phyloP scores from a whole-genome alignment of 2,797 vertebrate species.

The Cichlasoma orientale region DNA sequence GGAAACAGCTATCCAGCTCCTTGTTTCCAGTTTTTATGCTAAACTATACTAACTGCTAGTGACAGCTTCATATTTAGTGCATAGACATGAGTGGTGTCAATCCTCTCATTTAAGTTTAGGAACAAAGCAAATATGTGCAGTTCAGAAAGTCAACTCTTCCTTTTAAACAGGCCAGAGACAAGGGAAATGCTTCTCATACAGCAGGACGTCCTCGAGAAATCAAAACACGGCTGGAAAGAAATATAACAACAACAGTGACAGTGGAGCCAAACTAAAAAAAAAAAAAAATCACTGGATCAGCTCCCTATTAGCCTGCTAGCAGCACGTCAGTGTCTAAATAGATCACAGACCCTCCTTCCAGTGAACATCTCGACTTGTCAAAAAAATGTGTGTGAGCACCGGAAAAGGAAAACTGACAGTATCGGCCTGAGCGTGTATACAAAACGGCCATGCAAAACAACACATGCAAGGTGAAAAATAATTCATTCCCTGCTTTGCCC shows the following conservation, averaged over 20 bases:
- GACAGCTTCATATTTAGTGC: not conserved
- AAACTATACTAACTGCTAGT: not conserved
- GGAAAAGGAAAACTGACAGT: too few relatives aligned
- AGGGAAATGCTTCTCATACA: not conserved
- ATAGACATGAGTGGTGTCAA: not conserved
- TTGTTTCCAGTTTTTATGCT: not conserved
- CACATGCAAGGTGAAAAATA: conserved; percentile 30
- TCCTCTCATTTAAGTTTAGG: not conserved
- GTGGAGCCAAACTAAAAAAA: conserved; percentile 1
- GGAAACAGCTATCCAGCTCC: not conserved
- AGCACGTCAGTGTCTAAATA: not conserved
- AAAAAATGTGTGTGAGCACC: too few relatives aligned
- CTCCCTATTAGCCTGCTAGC: not conserved
- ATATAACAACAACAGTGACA: not conserved
- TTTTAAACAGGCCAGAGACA: conserved; percentile 18
- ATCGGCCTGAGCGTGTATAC: not conserved
- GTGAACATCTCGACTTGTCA: too few relatives aligned
- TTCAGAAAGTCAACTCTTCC: not conserved
- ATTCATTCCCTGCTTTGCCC: not conserved
- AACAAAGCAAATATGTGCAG: not conserved
- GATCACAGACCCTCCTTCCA: not conserved
- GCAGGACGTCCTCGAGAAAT: not conserved
- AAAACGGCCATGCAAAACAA: conserved; percentile 35
- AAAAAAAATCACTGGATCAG: not conserved
- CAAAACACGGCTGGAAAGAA: not conserved